A percentile compares a stretch with the other conserved stretches of the same genome.
These are phyloP conservation scores for Colletes latitarsis DNA, from an alignment of 1,140 invertebrate species.

Conservation along the genomic window DNA sequence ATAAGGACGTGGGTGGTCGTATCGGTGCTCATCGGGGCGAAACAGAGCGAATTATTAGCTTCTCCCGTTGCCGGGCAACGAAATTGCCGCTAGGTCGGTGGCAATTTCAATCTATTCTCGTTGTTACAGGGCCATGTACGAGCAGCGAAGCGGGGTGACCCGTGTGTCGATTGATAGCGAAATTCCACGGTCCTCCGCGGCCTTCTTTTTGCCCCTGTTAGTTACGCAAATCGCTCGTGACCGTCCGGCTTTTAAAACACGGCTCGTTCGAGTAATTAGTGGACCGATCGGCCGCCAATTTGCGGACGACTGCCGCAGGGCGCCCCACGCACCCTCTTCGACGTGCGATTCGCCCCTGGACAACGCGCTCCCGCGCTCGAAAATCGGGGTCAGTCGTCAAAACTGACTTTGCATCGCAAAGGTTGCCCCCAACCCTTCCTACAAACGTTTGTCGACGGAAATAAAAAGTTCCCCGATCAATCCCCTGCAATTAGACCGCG, in stretches of 20 bases:
- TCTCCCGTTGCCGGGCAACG: background rate
- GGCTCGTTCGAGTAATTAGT: slow-evolving; percentile 67
- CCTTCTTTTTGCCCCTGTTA: slow-evolving; percentile 42
- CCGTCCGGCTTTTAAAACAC: slow-evolving; percentile 69
- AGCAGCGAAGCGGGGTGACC: slow-evolving; percentile 18
- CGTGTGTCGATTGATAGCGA: slow-evolving; percentile 26
- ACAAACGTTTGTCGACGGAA: too few species aligned
- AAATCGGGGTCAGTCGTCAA: too few species aligned
- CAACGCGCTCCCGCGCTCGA: too few species aligned
- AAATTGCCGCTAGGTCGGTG: slow-evolving; percentile 23
- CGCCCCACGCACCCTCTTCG: slow-evolving; percentile 26
- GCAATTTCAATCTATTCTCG: slow-evolving; percentile 43
- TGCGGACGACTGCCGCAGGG: slow-evolving; percentile 62
- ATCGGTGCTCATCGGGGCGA: too few species aligned
- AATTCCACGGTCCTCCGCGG: background rate
- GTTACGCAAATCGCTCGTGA: slow-evolving; percentile 65
- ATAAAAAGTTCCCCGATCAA: too few species aligned
- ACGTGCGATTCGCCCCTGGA: background rate
- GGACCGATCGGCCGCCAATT: slow-evolving; percentile 71
- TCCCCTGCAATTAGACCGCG: too few species aligned
- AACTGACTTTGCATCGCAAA: too few species aligned
- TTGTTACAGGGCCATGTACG: slow-evolving; percentile 16
- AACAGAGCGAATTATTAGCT: too few species aligned
- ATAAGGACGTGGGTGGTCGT: too few species aligned
- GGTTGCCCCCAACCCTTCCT: too few species aligned